Percentiles rank a stretch among this genome's conserved stretches.
Evolutionary conservation across 2,888 invertebrate species (phyloP).

Genomic region (Mythimna ferrago): DNA sequence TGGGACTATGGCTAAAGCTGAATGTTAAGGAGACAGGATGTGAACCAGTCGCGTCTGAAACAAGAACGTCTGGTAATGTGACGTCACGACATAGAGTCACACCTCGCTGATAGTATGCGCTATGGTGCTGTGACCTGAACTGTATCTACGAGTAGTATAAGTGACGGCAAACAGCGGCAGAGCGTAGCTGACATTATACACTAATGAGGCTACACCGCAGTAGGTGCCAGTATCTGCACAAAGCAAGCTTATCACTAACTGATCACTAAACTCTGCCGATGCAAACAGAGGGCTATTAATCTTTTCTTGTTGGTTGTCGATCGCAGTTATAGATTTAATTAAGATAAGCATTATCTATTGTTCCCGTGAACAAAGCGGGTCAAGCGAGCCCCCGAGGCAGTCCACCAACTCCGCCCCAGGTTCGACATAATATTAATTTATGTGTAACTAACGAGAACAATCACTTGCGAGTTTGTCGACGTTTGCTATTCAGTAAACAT

Average conservation of each 20-base stretch:
- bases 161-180: not conserved
- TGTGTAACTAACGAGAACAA: constrained; percentile 6
- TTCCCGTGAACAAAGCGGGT: constrained; percentile 30
- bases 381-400: not conserved
- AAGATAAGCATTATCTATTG: constrained; percentile 40
- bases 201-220: not conserved
- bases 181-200: not conserved
- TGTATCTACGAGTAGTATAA: not conserved
- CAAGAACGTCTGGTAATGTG: not conserved
- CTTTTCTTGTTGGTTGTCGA: constrained; percentile 32
- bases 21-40: not conserved
- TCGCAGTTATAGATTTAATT: constrained; percentile 35
- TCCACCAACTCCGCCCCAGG: not conserved
- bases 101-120: not conserved
- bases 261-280: not conserved
- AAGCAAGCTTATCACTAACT: not conserved
- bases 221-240: not conserved
- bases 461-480: constrained; percentile 1
- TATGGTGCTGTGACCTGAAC: not conserved
- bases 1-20: too few species aligned
- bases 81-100: not conserved
- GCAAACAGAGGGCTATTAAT: constrained; percentile 14
- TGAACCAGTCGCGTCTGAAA: not conserved
- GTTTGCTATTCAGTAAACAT: constrained; percentile 6
- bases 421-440: constrained; percentile 6